Percentiles rank a stretch among this genome's conserved stretches.
Conservation (phyloP, 1,140 invertebrate genomes). For the Drosophila navojoa region DNA sequence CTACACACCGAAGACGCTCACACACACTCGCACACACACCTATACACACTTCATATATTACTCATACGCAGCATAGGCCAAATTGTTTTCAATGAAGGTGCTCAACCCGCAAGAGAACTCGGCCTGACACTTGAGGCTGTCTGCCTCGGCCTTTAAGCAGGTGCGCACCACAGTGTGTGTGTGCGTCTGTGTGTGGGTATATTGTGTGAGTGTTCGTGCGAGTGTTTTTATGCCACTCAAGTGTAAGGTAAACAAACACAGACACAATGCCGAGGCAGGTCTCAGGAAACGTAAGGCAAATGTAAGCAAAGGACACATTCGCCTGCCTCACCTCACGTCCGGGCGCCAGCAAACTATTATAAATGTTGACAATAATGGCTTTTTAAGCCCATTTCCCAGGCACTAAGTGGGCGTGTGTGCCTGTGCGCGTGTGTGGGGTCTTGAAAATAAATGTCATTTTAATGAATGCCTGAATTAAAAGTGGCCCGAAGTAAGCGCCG, state of each 20-base stretch:
- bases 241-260: constrained; percentile 78
- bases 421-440: neutral
- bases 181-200: constrained; percentile 22
- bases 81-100: constrained; percentile 71
- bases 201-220: constrained; percentile 27
- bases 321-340: constrained; percentile 7
- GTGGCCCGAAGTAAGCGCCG: neutral
- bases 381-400: constrained; percentile 76
- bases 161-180: constrained; percentile 16
- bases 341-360: constrained; percentile 73
- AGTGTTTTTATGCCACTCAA: constrained; percentile 65
- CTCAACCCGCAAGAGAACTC: constrained; percentile 43
- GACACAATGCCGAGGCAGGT: constrained; percentile 43
- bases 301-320: constrained; percentile 61
- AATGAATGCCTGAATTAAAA: constrained; percentile 68
- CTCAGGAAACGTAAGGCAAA: constrained; percentile 22
- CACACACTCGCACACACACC: constrained; percentile 11
- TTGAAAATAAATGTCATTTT: constrained; percentile 76
- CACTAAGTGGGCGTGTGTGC: constrained; percentile 21
- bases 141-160: constrained; percentile 37
- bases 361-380: constrained; percentile 83
- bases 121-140: constrained; percentile 64
- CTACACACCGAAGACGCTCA: neutral
- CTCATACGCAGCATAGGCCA: constrained; percentile 71
- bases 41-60: constrained; percentile 60